A percentile compares a stretch with the other conserved stretches of the same genome.
Evolutionary conservation across 1,140 invertebrate genomes (phyloP).

Genomic region (Micrasema longulum): DNA sequence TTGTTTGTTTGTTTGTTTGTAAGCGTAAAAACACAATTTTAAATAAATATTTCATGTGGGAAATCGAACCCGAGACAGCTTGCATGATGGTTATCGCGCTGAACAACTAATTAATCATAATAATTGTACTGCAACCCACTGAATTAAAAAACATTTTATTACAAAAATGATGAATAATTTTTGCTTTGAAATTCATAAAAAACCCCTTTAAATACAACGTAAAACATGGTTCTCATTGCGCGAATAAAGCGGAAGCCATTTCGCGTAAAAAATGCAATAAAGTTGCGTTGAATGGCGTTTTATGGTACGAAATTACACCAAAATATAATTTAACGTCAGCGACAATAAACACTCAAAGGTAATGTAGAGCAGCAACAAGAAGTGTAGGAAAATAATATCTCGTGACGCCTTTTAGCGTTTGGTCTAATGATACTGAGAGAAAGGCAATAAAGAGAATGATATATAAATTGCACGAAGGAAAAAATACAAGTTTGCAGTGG

Average conservation of each 20-base stretch:
- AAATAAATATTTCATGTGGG: too few species aligned
- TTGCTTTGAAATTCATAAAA: too few species aligned
- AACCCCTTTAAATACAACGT: too few species aligned
- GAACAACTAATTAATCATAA: too few species aligned
- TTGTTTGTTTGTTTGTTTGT: too few species aligned
- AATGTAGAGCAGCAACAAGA: not conserved
- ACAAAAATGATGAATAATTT: too few species aligned
- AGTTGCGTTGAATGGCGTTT: not conserved
- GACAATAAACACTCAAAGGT: conserved; percentile 20
- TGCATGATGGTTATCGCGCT: too few species aligned
- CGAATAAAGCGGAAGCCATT: not conserved
- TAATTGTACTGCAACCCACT: too few species aligned
- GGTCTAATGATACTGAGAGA: conserved; percentile 18
- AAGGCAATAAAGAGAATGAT: conserved; percentile 17
- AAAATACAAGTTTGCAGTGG: not conserved
- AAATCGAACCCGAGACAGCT: too few species aligned
- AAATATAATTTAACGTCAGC: conserved; percentile 7
- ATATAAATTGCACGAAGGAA: conserved; percentile 10
- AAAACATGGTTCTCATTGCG: too few species aligned
- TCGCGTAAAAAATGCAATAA: conserved; percentile 10
- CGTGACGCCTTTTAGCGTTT: conserved; percentile 13
- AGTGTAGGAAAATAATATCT: conserved; percentile 6
- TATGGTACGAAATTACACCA: conserved; percentile 18
- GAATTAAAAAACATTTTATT: too few species aligned
- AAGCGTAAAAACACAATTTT: too few species aligned